Evolutionary conservation across 2,888 invertebrate genomes (phyloP).

Genomic region (Philhelius pedissequus): DNA sequence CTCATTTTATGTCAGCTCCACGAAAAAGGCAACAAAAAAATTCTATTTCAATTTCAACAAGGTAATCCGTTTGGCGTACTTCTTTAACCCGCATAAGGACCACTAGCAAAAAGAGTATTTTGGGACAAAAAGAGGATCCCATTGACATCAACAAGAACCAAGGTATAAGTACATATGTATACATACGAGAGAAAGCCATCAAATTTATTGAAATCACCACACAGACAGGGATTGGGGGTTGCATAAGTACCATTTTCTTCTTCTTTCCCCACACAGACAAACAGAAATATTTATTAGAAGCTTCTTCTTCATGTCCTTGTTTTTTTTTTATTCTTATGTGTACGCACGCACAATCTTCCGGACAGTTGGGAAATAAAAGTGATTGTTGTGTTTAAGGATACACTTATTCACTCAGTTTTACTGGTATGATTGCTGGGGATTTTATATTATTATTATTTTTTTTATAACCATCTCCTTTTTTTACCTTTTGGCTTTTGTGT

Average conservation of each 20-base stretch:
- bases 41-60: constrained; percentile 65
- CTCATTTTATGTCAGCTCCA: not conserved
- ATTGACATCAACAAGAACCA: constrained; percentile 71
- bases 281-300: constrained; percentile 12
- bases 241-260: not conserved
- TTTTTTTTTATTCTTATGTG: not conserved
- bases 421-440: constrained; percentile 60
- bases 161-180: constrained; percentile 65
- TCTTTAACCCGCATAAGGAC: constrained; percentile 4
- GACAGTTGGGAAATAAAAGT: constrained; percentile 62
- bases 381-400: constrained; percentile 66
- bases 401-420: constrained; percentile 45
- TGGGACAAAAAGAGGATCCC: constrained; percentile 30
- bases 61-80: constrained; percentile 54
- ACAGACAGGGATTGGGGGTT: constrained; percentile 45
- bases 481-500: constrained; percentile 5
- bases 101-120: not conserved
- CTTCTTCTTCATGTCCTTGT: constrained; percentile 1
- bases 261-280: not conserved
- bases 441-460: constrained; percentile 34
- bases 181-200: constrained; percentile 73
- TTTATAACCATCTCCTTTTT: constrained; percentile 21
- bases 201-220: constrained; percentile 78
- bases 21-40: constrained; percentile 11
- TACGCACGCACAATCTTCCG: constrained; percentile 42